Conservation (phyloP, 2,113 vertebrate genomes). For the Ceuthmochares aereus region DNA sequence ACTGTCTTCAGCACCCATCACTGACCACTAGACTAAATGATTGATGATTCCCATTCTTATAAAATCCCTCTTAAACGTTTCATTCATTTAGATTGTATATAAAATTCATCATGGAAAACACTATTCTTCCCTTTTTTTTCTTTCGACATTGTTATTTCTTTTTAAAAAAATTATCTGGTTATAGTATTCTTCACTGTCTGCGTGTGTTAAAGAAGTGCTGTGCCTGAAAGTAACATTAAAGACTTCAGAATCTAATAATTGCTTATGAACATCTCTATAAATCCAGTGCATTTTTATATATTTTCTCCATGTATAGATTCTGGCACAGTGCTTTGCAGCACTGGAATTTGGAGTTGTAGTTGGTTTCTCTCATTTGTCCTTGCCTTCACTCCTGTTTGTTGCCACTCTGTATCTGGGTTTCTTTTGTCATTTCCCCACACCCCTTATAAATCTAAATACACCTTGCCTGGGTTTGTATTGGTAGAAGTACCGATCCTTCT, state of each 20-base stretch:
- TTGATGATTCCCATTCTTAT: neutral
- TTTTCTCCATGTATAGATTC: neutral
- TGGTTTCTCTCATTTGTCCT: neutral
- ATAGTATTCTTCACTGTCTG: neutral
- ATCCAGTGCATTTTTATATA: neutral
- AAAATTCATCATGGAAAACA: neutral
- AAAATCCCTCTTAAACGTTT: neutral
- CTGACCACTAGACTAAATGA: neutral
- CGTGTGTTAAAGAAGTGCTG: neutral
- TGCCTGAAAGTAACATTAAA: neutral
- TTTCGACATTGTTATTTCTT: neutral
- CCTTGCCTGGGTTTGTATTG: neutral
- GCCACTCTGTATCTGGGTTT: neutral
- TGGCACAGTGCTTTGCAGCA: neutral
- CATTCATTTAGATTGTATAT: neutral
- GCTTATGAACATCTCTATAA: neutral
- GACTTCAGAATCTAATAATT: neutral
- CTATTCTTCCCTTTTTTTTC: neutral
- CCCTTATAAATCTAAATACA: neutral
- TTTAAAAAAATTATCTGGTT: neutral
- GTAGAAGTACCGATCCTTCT: neutral
- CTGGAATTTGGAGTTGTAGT: neutral
- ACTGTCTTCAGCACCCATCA: neutral
- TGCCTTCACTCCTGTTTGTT: neutral
- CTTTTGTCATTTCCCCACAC: rapidly evolving